Evolutionary conservation across 2,888 invertebrate genomes (phyloP), one percentile per base, ranked within the genome.

Genomic region (Erebia epiphron): DNA sequence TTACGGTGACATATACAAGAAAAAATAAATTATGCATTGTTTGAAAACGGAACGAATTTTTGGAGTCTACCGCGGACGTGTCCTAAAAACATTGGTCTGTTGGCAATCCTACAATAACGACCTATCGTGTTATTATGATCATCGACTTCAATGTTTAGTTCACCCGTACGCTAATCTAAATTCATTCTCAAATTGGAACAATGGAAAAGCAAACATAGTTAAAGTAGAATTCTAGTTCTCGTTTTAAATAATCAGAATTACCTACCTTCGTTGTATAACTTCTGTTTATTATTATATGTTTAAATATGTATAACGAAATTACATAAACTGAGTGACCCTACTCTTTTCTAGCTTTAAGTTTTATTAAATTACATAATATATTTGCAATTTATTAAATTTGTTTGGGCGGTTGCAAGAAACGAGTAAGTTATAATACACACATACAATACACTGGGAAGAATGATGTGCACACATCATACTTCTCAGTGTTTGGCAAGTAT

Each of bases 41-140:
- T 43, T 43, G 11, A 56, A 56, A 54, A 56, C 2, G 16, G 13
- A n/a, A n/a, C 2, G 21, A 21, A 9, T 13, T 26, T 46, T 67
- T 70, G 21, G 43, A 58, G 46, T 21, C 41, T 60, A 50, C 13
- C 9, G 10, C 9, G n/a, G 14, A 49, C 21, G 26, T 26, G 63
- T 50, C 50, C n/a, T 50, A 10, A 14, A 49, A 63, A 46, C 49
- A 14, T 41, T 16, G 41, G 35, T 58, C 26, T 10, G n/a, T 49
- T 49, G 46, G 18, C 21, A 14, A 49, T 21, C 62, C 49, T 62
- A 62, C 49, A 18, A 11, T 49, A 49, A 62, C 21, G 57, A 63
- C 52, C 50, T 67, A 72, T 67, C 72, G 69, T 69, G 66, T 58
- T 71, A 64, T 68, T 71, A 64, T 68, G 68, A 73, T 73, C 71